phyloP scores from a whole-genome alignment of 1,140 invertebrate genomes.

The Aporrectodea caliginosa region DNA sequence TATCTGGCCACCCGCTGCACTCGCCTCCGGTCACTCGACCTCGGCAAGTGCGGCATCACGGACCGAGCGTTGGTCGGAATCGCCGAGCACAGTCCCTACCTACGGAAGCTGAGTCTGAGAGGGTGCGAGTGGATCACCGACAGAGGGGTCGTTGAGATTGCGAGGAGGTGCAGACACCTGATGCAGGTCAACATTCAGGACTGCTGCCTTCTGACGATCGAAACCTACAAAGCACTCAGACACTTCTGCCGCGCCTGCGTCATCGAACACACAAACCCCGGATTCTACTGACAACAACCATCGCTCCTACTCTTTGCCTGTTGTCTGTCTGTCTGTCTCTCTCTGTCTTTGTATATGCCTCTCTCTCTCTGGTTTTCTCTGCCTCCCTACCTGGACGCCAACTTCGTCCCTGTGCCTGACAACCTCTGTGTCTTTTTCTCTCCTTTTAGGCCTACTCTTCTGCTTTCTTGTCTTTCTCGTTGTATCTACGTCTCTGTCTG shows the following conservation, averaged over 20 bases:
- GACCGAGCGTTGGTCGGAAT: slow-evolving; percentile 77
- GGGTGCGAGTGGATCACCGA: slow-evolving; percentile 86
- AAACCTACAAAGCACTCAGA: slow-evolving; percentile 84
- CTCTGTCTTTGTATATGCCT: too few relatives aligned
- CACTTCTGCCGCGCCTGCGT: slow-evolving; percentile 84
- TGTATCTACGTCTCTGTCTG: too few relatives aligned
- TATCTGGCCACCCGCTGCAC: slow-evolving; percentile 77
- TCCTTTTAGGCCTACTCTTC: too few relatives aligned
- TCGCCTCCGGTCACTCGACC: slow-evolving; percentile 75
- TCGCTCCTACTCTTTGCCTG: too few relatives aligned
- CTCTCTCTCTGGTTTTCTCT: too few relatives aligned
- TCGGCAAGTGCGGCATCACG: slow-evolving; percentile 81
- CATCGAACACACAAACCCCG: slow-evolving; percentile 90
- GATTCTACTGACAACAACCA: slow-evolving; percentile 65
- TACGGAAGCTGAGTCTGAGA: slow-evolving; percentile 82
- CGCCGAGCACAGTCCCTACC: slow-evolving; percentile 80
- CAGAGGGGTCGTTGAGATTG: slow-evolving; percentile 76
- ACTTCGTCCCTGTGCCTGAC: too few relatives aligned
- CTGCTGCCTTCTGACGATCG: slow-evolving; percentile 72
- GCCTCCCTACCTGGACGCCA: too few relatives aligned
- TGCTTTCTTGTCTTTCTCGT: too few relatives aligned
- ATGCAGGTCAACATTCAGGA: slow-evolving; percentile 88
- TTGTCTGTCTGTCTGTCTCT: too few relatives aligned
- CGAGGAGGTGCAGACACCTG: slow-evolving; percentile 74
- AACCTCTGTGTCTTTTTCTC: too few relatives aligned